A percentile compares a stretch with the other conserved stretches of the same genome.
phyloP scores from a whole-genome alignment of 1,140 invertebrate species.

The Zaprionus ghesquierei region DNA sequence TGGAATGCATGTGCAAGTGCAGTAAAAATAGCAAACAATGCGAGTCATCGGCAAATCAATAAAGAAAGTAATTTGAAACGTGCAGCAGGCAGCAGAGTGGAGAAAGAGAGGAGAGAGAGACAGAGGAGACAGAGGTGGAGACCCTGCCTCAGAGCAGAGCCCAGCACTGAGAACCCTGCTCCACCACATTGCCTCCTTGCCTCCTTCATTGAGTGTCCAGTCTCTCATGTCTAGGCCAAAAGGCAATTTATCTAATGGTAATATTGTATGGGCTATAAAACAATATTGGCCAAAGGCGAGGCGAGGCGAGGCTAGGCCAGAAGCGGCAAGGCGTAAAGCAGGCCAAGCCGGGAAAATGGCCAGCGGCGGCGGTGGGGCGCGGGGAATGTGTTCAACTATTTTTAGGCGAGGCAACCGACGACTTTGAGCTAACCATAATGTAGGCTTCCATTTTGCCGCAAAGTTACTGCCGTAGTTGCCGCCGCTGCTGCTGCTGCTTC shows the following conservation, averaged over 20 bases:
- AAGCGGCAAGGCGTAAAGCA: not conserved
- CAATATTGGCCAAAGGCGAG: slow-evolving; percentile 77
- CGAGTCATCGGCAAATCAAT: slow-evolving; percentile 66
- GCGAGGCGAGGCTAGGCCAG: not conserved
- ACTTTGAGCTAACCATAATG: slow-evolving; percentile 43
- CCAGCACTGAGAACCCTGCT: not conserved
- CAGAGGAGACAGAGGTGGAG: not conserved
- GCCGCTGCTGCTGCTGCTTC: not conserved
- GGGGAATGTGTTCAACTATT: slow-evolving; percentile 20
- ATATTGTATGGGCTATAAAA: slow-evolving; percentile 79
- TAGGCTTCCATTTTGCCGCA: slow-evolving; percentile 1
- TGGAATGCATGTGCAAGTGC: slow-evolving; percentile 43
- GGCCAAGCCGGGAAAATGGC: not conserved
- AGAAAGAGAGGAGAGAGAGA: not conserved
- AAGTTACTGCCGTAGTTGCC: not conserved
- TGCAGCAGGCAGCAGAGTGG: slow-evolving; percentile 18
- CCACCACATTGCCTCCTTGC: not conserved
- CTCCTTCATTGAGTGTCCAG: slow-evolving; percentile 20
- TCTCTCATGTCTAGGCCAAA: slow-evolving; percentile 47
- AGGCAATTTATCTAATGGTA: slow-evolving; percentile 81
- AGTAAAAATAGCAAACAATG: slow-evolving; percentile 55
- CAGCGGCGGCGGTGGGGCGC: not conserved
- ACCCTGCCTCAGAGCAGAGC: not conserved
- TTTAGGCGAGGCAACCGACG: slow-evolving; percentile 38
- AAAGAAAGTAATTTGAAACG: slow-evolving; percentile 80